Evolutionary conservation across 2,888 invertebrate genomes (phyloP), one percentile per base, ranked within the genome.

Genomic region (Drosophila tanythrix): DNA sequence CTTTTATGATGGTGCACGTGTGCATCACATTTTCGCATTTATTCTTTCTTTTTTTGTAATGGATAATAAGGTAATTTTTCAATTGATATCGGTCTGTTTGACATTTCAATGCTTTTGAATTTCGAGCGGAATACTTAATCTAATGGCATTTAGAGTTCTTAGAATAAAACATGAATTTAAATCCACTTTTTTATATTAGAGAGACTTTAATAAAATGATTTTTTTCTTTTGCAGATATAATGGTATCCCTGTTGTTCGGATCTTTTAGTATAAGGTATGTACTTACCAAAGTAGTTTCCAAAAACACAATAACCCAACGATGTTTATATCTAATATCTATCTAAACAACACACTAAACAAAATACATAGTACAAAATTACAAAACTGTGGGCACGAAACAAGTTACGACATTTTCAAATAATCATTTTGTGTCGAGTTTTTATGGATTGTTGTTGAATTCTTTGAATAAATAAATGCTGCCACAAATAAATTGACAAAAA

Each of bases 331-430:
- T 18, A 58, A 58, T 57, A 59, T n/a, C 29, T 29, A 29, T 60
- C 61, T 52, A 62, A 74, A 57, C 65, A 74, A 77, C 70, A 71
- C 57, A 67, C 74, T 71, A 69, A 71, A 70, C 72, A 69, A 83
- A 81, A 69, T 66, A 81, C 89, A 88, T 83, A 90, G 87, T 71
- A 76, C 72, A 76, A 69, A 82, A 83, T 83, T 76, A 79, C 90
- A 89, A 79, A 76, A 88, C 82, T 90, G 90, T 88, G 90, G 79
- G 90, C 91, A 88, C 90, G 81, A 84, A 74, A 82, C 77, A 68
- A 70, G 35, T 62, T 57, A 50, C 51, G 53, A 31, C 6, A 29
- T 40, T 56, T 61, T 52, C 15, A 59, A 29, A 73, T 29, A 64
- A 69, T 43, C 43, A 46, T 55, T 58, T 21, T 53, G 55, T 64